These are phyloP conservation scores for Hycleus cichorii DNA, from an alignment of 1,140 invertebrate genomes.

Conservation along the genomic window DNA sequence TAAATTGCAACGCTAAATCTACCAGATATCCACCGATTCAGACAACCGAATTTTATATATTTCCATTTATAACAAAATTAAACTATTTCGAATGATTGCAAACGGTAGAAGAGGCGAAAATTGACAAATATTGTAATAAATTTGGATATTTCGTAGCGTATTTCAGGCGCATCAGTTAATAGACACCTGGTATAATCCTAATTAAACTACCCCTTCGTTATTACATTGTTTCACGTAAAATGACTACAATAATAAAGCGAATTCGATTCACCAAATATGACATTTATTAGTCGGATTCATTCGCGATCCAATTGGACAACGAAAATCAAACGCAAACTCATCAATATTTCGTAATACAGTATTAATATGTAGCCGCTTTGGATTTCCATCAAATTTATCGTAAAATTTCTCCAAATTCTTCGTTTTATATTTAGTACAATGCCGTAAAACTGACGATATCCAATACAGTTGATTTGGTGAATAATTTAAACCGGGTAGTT, in stretches of 20 bases:
- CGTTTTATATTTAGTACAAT: slow-evolving; percentile 57
- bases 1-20: no score
- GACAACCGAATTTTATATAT: no score
- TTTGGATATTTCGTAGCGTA: no score
- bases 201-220: no score
- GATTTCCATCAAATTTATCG: slow-evolving; percentile 44
- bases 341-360: slow-evolving; percentile 85
- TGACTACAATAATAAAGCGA: not conserved
- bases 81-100: no score
- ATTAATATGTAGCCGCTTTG: slow-evolving; percentile 69
- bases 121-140: no score
- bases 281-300: slow-evolving; percentile 68
- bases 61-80: no score
- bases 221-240: no score
- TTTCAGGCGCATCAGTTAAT: no score
- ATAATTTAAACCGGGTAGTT: slow-evolving; percentile 61
- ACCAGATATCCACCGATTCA: no score
- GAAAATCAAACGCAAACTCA: slow-evolving; percentile 80
- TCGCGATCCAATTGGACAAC: slow-evolving; percentile 66
- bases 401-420: slow-evolving; percentile 64
- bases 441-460: slow-evolving; percentile 55
- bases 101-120: no score
- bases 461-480: slow-evolving; percentile 60
- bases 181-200: no score
- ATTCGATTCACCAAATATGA: slow-evolving; percentile 27